A percentile compares a stretch with the other conserved stretches of the same genome.
These are phyloP conservation scores for Ictalurus punctatus DNA, from an alignment of 2,113 vertebrate genomes.

Conservation along the genomic window DNA sequence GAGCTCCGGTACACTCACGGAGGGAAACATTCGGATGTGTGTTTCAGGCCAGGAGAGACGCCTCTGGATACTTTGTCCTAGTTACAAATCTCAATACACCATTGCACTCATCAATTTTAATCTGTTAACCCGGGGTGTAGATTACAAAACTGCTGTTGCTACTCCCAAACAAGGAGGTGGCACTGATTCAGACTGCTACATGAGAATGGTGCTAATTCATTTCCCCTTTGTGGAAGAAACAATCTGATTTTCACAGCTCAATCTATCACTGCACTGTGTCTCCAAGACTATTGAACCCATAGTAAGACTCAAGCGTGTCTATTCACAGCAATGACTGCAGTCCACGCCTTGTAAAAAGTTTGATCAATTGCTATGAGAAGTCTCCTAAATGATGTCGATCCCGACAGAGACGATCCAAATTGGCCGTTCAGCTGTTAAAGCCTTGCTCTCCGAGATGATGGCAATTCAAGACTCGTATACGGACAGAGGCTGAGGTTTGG, in stretches of 20 bases:
- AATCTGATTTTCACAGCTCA: neutral
- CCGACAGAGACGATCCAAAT: constrained; percentile 15
- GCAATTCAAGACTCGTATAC: constrained; percentile 65
- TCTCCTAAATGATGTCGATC: constrained; percentile 24
- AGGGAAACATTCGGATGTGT: constrained; percentile 34
- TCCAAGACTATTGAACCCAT: neutral
- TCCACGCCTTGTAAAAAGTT: constrained; percentile 47
- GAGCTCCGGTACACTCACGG: neutral
- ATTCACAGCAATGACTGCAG: neutral
- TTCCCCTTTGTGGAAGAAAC: neutral
- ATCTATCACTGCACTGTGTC: neutral
- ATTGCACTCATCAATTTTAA: constrained; percentile 57
- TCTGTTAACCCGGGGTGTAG: constrained; percentile 45
- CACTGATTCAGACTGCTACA: neutral
- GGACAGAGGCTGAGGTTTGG: constrained; percentile 42
- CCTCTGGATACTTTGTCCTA: constrained; percentile 56
- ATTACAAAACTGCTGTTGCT: constrained; percentile 45
- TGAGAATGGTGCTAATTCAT: neutral
- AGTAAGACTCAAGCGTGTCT: neutral
- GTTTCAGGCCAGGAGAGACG: constrained; percentile 37
- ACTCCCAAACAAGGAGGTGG: constrained; percentile 41
- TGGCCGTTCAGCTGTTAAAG: constrained; percentile 48
- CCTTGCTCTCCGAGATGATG: constrained; percentile 59
- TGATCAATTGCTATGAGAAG: constrained; percentile 16
- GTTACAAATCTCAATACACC: constrained; percentile 51